A percentile compares a stretch with the other conserved stretches of the same genome.
Evolutionary conservation across 2,113 vertebrate genomes (phyloP).

Genomic region (Gopherus evgoodei): DNA sequence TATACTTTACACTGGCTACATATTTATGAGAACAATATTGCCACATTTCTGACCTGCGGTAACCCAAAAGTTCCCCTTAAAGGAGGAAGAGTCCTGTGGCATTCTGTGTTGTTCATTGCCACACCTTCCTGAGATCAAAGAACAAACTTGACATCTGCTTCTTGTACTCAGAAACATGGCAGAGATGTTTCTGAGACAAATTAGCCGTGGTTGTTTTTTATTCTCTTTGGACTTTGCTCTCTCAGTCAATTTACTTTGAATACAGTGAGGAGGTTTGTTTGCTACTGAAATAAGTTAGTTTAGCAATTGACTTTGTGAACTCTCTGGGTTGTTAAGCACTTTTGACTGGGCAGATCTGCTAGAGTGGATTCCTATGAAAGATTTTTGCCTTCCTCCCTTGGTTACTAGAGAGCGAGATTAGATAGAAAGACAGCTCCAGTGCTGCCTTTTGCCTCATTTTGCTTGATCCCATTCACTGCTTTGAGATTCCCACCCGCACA

Average conservation of each 20-base stretch:
- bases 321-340: neutral
- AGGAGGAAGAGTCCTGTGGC: neutral
- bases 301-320: neutral
- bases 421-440: neutral
- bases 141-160: neutral
- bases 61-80: neutral
- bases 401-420: neutral
- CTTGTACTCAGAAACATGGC: neutral
- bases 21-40: neutral
- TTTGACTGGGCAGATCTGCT: neutral
- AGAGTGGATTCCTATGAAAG: neutral
- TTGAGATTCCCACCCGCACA: accelerated
- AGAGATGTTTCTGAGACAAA: neutral
- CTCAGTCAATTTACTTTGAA: neutral
- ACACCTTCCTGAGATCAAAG: accelerated
- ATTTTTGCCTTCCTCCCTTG: neutral
- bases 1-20: neutral
- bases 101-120: neutral
- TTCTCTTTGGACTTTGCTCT: neutral
- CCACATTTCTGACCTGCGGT: neutral
- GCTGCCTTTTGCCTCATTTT: accelerated
- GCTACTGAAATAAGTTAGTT: neutral
- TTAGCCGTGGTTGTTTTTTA: neutral
- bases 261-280: neutral
- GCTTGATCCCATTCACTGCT: neutral